Evolutionary conservation across 2,113 vertebrate genomes (phyloP).

Genomic region (Azemiops feae): DNA sequence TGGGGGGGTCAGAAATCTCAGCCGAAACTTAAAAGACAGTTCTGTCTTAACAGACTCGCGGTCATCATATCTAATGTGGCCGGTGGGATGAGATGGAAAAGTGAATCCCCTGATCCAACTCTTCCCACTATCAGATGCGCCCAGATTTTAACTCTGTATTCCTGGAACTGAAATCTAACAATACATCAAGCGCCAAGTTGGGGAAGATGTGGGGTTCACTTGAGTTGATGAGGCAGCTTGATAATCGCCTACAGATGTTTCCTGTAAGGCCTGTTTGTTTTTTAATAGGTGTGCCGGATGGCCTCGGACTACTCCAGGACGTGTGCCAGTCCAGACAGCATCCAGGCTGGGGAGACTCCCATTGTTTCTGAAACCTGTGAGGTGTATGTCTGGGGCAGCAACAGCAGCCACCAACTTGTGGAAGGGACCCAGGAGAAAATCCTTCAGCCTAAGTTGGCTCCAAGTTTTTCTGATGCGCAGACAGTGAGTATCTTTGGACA

Average conservation of each 20-base stretch:
- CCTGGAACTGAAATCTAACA: neutral
- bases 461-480: constrained; percentile 84
- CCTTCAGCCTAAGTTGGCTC: constrained; percentile 81
- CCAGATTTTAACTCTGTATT: neutral
- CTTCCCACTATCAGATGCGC: neutral
- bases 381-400: constrained; percentile 88
- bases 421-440: constrained; percentile 87
- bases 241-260: neutral
- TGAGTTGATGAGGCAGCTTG: neutral
- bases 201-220: neutral
- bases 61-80: neutral
- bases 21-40: neutral
- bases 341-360: constrained; percentile 87
- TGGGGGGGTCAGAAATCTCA: neutral
- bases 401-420: constrained; percentile 84
- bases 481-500: constrained; percentile 70
- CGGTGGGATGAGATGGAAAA: neutral
- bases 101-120: neutral
- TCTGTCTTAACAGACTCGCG: neutral
- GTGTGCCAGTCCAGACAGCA: constrained; percentile 94
- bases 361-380: constrained; percentile 94
- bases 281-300: constrained; percentile 84
- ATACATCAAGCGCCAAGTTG: neutral
- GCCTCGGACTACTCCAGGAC: constrained; percentile 90
- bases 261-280: neutral